phyloP scores from a whole-genome alignment of 2,888 invertebrate species.

The Biston stratarius region DNA sequence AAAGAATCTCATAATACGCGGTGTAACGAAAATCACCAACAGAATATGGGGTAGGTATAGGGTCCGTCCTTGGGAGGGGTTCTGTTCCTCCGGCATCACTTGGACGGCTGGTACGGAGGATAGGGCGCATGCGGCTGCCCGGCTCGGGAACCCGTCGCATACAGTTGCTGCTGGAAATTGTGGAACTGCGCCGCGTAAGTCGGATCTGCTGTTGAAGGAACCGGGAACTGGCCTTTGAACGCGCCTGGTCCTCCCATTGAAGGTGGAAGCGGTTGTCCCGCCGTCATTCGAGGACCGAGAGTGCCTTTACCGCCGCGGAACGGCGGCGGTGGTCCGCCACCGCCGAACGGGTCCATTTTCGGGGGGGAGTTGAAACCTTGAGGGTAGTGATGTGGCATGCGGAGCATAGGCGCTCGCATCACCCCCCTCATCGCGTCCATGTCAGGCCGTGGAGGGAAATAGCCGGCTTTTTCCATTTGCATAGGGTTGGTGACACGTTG shows the following conservation, averaged over 20 bases:
- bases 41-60: constrained; percentile 45
- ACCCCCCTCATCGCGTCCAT: constrained; percentile 85
- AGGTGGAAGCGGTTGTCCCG: constrained; percentile 91
- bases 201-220: constrained; percentile 94
- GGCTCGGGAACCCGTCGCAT: constrained; percentile 90
- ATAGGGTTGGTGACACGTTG: constrained; percentile 95
- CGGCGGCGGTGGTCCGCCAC: constrained; percentile 66
- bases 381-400: constrained; percentile 83
- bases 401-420: constrained; percentile 76
- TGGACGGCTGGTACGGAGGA: constrained; percentile 81
- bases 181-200: constrained; percentile 98
- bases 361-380: constrained; percentile 81
- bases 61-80: constrained; percentile 12
- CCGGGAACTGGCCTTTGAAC: constrained; percentile 93
- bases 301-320: constrained; percentile 76
- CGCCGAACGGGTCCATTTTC: constrained; percentile 76
- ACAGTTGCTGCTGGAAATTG: constrained; percentile 97
- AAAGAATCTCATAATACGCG: constrained; percentile 64
- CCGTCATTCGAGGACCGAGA: constrained; percentile 72
- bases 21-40: constrained; percentile 67
- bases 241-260: constrained; percentile 91
- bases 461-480: constrained; percentile 87
- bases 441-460: constrained; percentile 89
- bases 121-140: constrained; percentile 78
- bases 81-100: constrained; percentile 69